Evolutionary conservation across 2,888 invertebrate genomes (phyloP).

Genomic region (Galerucella nymphaeae): DNA sequence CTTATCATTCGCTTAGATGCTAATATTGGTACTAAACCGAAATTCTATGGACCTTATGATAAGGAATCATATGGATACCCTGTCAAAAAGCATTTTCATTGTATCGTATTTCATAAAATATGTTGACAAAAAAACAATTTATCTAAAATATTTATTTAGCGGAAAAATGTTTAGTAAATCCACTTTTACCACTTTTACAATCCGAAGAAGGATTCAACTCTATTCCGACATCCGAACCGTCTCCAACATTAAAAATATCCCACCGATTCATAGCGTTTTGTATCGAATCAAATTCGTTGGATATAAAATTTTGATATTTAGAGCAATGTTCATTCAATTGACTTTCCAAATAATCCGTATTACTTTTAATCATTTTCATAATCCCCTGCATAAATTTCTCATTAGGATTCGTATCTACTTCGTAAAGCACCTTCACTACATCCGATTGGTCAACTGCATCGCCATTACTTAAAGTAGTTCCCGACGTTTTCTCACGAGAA

Average conservation of each 20-base stretch:
- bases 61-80: too few relatives aligned
- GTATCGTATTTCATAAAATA: too few relatives aligned
- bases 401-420: slow-evolving; percentile 19
- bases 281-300: slow-evolving; percentile 57
- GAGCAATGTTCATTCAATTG: slow-evolving; percentile 55
- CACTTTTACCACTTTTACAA: slow-evolving; percentile 34
- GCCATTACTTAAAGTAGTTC: slow-evolving; percentile 35
- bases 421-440: slow-evolving; percentile 4
- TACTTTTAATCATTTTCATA: slow-evolving; percentile 47
- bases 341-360: slow-evolving; percentile 52
- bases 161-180: slow-evolving; percentile 20
- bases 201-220: slow-evolving; percentile 36
- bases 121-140: too few relatives aligned
- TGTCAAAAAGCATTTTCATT: too few relatives aligned
- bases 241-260: slow-evolving; percentile 52
- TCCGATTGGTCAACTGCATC: slow-evolving; percentile 32
- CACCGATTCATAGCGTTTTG: slow-evolving; percentile 55
- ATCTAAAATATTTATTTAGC: neutral
- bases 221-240: slow-evolving; percentile 42
- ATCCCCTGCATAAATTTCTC: slow-evolving; percentile 46
- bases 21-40: too few relatives aligned
- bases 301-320: slow-evolving; percentile 56
- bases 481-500: slow-evolving; percentile 25
- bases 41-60: too few relatives aligned
- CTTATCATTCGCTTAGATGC: too few relatives aligned